Base-by-base conservation (phyloP, 1,140 invertebrate genomes). In the Drosophila tsacasi region DNA sequence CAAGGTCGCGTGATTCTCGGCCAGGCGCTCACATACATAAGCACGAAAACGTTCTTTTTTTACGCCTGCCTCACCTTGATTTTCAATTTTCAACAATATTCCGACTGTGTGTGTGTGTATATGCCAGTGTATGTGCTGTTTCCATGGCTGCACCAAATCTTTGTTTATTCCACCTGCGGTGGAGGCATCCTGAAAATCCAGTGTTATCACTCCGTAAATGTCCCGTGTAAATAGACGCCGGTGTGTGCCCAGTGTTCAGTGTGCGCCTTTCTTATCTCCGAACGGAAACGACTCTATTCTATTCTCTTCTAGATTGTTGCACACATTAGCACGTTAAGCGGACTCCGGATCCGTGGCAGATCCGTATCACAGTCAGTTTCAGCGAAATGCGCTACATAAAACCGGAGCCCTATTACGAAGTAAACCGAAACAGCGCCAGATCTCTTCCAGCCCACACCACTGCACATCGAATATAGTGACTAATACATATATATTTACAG, bases 321-420 rank as follows among this genome's bases (percentile, higher is more conserved):
- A 79, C 54, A 76, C 71, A 81, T 89, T 65, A 47, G 40, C 30
- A 68, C 55, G 58, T 58, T 74, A 82, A 60, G 76, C 63, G 81
- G 82, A 68, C 75, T 73, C 59, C 71, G 60, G 80, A 65, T 81
- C 74, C 86, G 65, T 57, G 46, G 57, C 54, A 80, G 79, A 67
- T 75, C 82, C 63, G 50, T 60, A 25, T 25, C 46, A 17, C 69
- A 61, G 52, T 84, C 73, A 78, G 65, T 84, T 83, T 75, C 72
- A 59, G 55, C 76, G 79, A 79, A 79, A 92, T 92, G 91, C 89
- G 89, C 71, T 92, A 89, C 90, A 83, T 92, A 64, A 92, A 92
- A 74, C 76, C 81, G 89, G 91, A 92, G 76, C 91, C 91, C 62
- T 92, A 92, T 42, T 92, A 92, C 82, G 91, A 92, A 89, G 91